Evolutionary conservation across 2,888 invertebrate species (phyloP).

Genomic region (Petrophora chlorosata): DNA sequence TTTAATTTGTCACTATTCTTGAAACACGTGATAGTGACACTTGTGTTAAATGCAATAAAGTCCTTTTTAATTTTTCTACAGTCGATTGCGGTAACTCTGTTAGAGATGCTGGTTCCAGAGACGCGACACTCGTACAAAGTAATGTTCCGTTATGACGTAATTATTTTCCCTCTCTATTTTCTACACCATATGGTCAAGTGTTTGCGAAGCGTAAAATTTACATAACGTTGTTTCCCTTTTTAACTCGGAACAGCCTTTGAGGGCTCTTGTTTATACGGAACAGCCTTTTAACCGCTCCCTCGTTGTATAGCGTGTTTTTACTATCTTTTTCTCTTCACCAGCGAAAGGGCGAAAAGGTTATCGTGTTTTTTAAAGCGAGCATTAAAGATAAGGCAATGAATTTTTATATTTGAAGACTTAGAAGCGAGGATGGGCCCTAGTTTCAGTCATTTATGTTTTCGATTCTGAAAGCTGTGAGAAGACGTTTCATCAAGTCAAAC

Average conservation of each 20-base stretch:
- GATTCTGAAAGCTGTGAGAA: background rate
- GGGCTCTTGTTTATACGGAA: conserved; percentile 45
- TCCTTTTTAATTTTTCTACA: conserved; percentile 36
- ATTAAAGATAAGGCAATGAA: too few relatives aligned
- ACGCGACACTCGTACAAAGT: conserved; percentile 47
- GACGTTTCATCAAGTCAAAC: too few relatives aligned
- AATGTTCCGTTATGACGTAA: conserved; percentile 70
- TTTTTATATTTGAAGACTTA: too few relatives aligned
- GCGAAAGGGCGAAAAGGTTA: conserved; percentile 16
- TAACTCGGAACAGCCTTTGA: conserved; percentile 33
- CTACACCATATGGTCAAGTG: conserved; percentile 61
- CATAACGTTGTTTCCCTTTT: conserved; percentile 53
- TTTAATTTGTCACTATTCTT: conserved; percentile 47
- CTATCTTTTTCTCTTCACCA: conserved; percentile 36
- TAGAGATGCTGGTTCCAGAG: conserved; percentile 48
- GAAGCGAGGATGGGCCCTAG: too few relatives aligned
- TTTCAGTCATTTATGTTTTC: background rate
- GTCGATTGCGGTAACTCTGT: conserved; percentile 52
- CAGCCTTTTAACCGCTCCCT: conserved; percentile 33
- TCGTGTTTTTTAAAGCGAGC: conserved; percentile 21
- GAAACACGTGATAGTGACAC: conserved; percentile 38
- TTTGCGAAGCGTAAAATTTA: conserved; percentile 51
- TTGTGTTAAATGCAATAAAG: conserved; percentile 35
- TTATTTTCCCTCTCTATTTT: conserved; percentile 61
- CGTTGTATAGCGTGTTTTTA: conserved; percentile 36